phyloP scores from a whole-genome alignment of 2,888 invertebrate species.

The Hyles lineata region DNA sequence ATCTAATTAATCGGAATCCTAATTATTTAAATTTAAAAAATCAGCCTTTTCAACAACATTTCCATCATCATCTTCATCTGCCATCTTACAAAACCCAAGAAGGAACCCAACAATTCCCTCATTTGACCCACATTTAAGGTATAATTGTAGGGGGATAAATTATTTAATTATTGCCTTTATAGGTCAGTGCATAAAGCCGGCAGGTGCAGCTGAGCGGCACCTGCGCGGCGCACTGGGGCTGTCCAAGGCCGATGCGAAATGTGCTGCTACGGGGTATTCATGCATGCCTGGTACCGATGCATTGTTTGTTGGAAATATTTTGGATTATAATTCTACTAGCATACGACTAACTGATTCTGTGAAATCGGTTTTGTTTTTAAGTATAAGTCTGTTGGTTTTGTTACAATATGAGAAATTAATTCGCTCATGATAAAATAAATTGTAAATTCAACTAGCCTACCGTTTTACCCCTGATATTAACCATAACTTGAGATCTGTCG shows the following conservation, averaged over 20 bases:
- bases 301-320: constrained; percentile 20
- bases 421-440: too few species aligned
- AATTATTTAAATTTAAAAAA: too few species aligned
- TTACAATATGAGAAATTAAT: too few species aligned
- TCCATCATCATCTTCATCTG: neutral
- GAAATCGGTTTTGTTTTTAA: too few species aligned
- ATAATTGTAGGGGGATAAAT: constrained; percentile 75
- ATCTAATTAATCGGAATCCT: too few species aligned
- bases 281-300: constrained; percentile 21
- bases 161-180: constrained; percentile 82
- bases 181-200: constrained; percentile 78
- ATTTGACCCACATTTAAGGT: constrained; percentile 82
- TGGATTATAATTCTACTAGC: neutral
- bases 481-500: too few species aligned
- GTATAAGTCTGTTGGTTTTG: too few species aligned
- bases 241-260: constrained; percentile 68
- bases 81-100: neutral
- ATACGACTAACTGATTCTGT: neutral
- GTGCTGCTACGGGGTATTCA: constrained; percentile 19
- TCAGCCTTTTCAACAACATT: neutral
- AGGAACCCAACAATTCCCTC: constrained; percentile 58
- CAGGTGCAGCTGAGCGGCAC: constrained; percentile 76
- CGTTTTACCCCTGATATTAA: too few species aligned
- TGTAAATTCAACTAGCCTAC: too few species aligned
- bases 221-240: constrained; percentile 69